Evolutionary conservation across 1,140 invertebrate species (phyloP).

Genomic region (Aplysia californica): DNA sequence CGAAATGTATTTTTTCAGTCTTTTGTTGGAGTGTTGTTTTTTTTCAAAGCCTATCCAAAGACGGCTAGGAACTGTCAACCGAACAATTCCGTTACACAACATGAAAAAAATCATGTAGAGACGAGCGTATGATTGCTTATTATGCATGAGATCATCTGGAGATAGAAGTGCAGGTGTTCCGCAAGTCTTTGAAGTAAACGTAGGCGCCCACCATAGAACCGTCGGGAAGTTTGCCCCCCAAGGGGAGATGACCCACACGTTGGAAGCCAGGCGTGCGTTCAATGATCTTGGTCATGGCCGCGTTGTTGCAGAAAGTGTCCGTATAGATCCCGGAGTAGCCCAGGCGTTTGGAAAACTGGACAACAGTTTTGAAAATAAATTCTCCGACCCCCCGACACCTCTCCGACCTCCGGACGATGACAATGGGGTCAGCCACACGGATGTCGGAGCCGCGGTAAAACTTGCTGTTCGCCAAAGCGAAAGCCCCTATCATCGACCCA

Average conservation of each 20-base stretch:
- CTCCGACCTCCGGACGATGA: slow-evolving; percentile 42
- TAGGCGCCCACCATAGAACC: slow-evolving; percentile 36
- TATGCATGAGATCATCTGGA: neutral
- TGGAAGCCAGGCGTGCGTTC: slow-evolving; percentile 42
- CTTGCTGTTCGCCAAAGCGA: slow-evolving; percentile 44
- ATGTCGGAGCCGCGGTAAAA: slow-evolving; percentile 42
- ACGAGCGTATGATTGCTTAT: neutral
- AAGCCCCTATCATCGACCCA: slow-evolving; percentile 39
- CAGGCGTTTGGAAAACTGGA: slow-evolving; percentile 38
- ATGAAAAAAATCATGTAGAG: too few relatives aligned
- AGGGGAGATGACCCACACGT: slow-evolving; percentile 41
- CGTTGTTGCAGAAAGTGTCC: slow-evolving; percentile 48
- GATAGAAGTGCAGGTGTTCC: neutral
- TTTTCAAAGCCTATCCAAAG: neutral
- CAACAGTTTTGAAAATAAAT: slow-evolving; percentile 36
- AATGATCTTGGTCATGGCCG: slow-evolving; percentile 43
- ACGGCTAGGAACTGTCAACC: neutral
- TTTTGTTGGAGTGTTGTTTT: neutral
- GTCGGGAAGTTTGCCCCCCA: slow-evolving; percentile 39
- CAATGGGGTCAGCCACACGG: slow-evolving; percentile 41
- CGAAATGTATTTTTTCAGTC: too few relatives aligned
- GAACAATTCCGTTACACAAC: neutral
- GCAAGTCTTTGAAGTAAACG: slow-evolving; percentile 43
- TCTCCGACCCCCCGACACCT: slow-evolving; percentile 44
- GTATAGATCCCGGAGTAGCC: slow-evolving; percentile 47